Evolutionary conservation across 2,888 invertebrate species (phyloP).

Genomic region (Polietes domitor): DNA sequence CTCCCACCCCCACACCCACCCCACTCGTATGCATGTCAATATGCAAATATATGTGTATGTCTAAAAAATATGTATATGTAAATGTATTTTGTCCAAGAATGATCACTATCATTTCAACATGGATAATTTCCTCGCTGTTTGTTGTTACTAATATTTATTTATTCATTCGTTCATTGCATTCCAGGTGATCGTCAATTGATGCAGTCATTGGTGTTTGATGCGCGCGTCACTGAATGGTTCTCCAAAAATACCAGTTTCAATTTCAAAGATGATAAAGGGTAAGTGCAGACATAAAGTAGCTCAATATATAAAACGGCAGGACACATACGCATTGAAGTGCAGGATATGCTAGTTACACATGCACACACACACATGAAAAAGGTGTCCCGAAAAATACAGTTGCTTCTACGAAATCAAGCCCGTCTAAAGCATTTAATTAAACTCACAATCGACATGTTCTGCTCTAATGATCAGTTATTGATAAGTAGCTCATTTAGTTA

Average conservation of each 20-base stretch:
- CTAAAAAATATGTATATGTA: not conserved
- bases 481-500: too few relatives aligned
- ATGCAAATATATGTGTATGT: not conserved
- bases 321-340: too few relatives aligned
- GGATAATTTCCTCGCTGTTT: not conserved
- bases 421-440: too few relatives aligned
- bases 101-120: conserved; percentile 7
- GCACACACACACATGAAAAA: not conserved
- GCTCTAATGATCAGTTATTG: too few relatives aligned
- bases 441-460: not conserved
- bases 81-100: conserved; percentile 24
- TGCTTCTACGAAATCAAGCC: too few relatives aligned
- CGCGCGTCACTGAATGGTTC: conserved; percentile 93
- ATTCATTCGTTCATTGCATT: conserved; percentile 34
- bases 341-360: not conserved
- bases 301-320: too few relatives aligned
- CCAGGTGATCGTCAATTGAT: conserved; percentile 92
- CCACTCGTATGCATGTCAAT: not conserved
- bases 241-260: conserved; percentile 88
- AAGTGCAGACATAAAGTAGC: conserved; percentile 74
- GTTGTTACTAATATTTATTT: conserved; percentile 12
- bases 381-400: too few relatives aligned
- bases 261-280: conserved; percentile 88
- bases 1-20: conserved; percentile 13
- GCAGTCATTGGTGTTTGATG: conserved; percentile 92